Evolutionary conservation across 2,888 invertebrate species (phyloP).

Genomic region (Maniola hyperantus): DNA sequence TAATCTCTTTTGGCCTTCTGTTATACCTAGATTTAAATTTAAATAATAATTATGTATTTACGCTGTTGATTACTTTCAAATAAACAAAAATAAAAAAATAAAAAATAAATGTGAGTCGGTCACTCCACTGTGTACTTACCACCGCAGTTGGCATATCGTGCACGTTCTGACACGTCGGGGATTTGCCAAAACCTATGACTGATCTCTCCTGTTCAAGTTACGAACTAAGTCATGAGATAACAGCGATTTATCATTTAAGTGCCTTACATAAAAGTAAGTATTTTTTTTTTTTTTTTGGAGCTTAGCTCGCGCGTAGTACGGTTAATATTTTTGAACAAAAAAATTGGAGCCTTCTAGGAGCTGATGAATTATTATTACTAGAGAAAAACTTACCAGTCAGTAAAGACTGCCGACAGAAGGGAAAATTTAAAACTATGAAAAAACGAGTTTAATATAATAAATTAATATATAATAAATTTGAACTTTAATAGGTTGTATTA

Average conservation of each 20-base stretch:
- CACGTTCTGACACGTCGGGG: slow-evolving; percentile 76
- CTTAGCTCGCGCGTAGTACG: neutral
- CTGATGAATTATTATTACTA: neutral
- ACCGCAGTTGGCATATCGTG: slow-evolving; percentile 62
- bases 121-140: slow-evolving; percentile 15
- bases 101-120: slow-evolving; percentile 17
- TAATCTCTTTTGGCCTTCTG: no score
- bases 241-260: neutral
- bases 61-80: no score
- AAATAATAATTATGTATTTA: no score
- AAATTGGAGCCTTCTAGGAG: neutral
- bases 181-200: slow-evolving; percentile 72
- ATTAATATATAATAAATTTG: no score
- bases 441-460: no score
- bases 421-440: no score
- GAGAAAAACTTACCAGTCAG: no score
- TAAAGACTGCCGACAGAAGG: no score
- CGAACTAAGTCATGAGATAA: slow-evolving; percentile 1
- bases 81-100: no score
- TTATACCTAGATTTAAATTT: no score
- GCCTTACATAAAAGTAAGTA: neutral
- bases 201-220: slow-evolving; percentile 60
- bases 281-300: neutral
- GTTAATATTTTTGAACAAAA: neutral
- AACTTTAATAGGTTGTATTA: no score